Evolutionary conservation across 2,888 invertebrate species (phyloP), one percentile per base, ranked within the genome.

Genomic region (Ophion ellenae): DNA sequence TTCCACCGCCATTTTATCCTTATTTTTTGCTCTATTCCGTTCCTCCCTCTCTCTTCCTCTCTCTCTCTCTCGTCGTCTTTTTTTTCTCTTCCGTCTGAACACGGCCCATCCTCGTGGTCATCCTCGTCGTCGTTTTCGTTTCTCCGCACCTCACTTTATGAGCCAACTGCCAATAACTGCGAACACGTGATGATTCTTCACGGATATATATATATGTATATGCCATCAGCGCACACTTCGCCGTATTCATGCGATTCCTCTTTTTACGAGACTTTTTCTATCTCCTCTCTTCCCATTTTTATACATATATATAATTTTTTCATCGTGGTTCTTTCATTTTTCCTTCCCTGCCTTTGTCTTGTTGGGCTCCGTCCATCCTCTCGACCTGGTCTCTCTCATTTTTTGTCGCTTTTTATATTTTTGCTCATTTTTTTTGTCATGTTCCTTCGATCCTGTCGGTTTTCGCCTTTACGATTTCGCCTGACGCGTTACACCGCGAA

Each of bases 101-200:
- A 71, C 73, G 24, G 40, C 64, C 69, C 67, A 61, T 77, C 81
- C 53, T 70, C 53, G 7, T 53, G 70, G 57, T 80, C 66, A 71
- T 75, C 83, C 67, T 73, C 76, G 36, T 76, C 67, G 45, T 73
- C 83, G 71, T 77, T 70, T 79, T 82, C 64, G 71, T 86, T 78
- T 69, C 81, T 83, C 40, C n/a, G 74, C 83, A 77, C 45, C 45
- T 45, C 45, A 66, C 88, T 90, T 90, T 89, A 90, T 90, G 89
- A 89, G 87, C 89, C 89, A 88, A 89, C 92, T 90, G 90, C 91
- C 92, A 92, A 92, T 92, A 92, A 92, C 90, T 90, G 90, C 91
- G 89, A 91, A 92, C 92, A 90, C 92, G 91, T 92, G 92, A 92
- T 92, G 92, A 92, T 92, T 93, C 91, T 89, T 91, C 91, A 87